Evolutionary conservation across 2,888 invertebrate species (phyloP).

Genomic region (Drosophila merina): DNA sequence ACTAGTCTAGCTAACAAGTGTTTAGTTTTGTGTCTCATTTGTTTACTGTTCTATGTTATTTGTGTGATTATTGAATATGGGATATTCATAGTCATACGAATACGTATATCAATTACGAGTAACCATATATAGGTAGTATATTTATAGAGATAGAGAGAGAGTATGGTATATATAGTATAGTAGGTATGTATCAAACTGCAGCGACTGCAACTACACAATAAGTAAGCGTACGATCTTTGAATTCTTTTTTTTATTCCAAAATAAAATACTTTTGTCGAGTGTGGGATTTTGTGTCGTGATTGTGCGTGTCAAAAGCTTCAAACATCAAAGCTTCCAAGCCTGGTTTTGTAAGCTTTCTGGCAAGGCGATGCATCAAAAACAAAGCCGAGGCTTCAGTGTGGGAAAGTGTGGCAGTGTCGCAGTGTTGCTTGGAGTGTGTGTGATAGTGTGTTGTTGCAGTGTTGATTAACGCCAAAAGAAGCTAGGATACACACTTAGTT

Average conservation of each 20-base stretch:
- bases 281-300: slow-evolving; percentile 19
- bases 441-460: slow-evolving; percentile 42
- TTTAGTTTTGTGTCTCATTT: slow-evolving; percentile 16
- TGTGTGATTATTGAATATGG: slow-evolving; percentile 18
- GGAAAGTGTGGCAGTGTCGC: slow-evolving; percentile 8
- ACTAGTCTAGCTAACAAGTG: slow-evolving; percentile 37
- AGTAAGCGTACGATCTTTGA: slow-evolving; percentile 57
- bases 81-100: slow-evolving; percentile 40
- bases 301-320: slow-evolving; percentile 29
- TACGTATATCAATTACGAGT: slow-evolving; percentile 46
- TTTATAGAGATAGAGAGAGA: slow-evolving; percentile 36
- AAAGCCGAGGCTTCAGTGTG: slow-evolving; percentile 33
- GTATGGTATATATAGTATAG: slow-evolving; percentile 37
- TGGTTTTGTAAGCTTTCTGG: slow-evolving; percentile 4
- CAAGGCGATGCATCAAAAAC: slow-evolving; percentile 20
- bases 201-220: slow-evolving; percentile 76
- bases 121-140: slow-evolving; percentile 46
- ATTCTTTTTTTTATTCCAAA: slow-evolving; percentile 26
- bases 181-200: slow-evolving; percentile 59
- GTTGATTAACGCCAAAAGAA: slow-evolving; percentile 69
- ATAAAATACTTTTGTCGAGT: slow-evolving; percentile 3
- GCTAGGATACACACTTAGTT: slow-evolving; percentile 80
- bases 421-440: slow-evolving; percentile 7
- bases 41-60: slow-evolving; percentile 34
- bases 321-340: slow-evolving; percentile 30